These are phyloP conservation scores for Carterocephalus palaemon DNA, from an alignment of 2,888 invertebrate species.

Conservation along the genomic window DNA sequence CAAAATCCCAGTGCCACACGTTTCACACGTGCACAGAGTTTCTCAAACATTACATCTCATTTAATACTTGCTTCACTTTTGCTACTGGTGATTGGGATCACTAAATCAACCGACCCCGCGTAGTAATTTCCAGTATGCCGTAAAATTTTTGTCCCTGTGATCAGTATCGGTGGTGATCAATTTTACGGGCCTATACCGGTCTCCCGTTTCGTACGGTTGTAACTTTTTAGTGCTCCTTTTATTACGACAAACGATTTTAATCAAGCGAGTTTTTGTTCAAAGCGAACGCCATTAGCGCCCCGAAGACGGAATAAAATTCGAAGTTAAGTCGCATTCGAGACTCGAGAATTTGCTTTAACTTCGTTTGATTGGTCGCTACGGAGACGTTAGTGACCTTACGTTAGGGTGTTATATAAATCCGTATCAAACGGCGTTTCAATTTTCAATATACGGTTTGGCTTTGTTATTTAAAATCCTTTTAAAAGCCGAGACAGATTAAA, in stretches of 20 bases:
- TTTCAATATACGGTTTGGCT: slow-evolving; percentile 34
- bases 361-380: slow-evolving; percentile 60
- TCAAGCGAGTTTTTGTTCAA: slow-evolving; percentile 76
- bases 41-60: slow-evolving; percentile 30
- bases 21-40: too few relatives aligned
- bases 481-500: too few relatives aligned
- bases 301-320: slow-evolving; percentile 66
- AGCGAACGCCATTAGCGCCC: slow-evolving; percentile 68
- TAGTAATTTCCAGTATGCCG: slow-evolving; percentile 55
- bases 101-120: slow-evolving; percentile 56
- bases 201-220: slow-evolving; percentile 67
- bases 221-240: slow-evolving; percentile 76
- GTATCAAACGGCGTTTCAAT: slow-evolving; percentile 37
- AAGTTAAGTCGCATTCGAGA: slow-evolving; percentile 64
- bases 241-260: slow-evolving; percentile 79
- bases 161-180: slow-evolving; percentile 71
- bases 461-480: slow-evolving; percentile 11
- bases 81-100: slow-evolving; percentile 47
- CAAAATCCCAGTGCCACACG: too few relatives aligned
- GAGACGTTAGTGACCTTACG: slow-evolving; percentile 44
- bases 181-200: slow-evolving; percentile 73
- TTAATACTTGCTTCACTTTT: slow-evolving; percentile 53
- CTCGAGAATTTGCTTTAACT: slow-evolving; percentile 69
- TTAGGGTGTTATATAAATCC: slow-evolving; percentile 44
- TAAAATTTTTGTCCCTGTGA: slow-evolving; percentile 70